A percentile compares a stretch with the other conserved stretches of the same genome.
Conservation (phyloP, 2,113 vertebrate genomes). For the Brachionichthys hirsutus region DNA sequence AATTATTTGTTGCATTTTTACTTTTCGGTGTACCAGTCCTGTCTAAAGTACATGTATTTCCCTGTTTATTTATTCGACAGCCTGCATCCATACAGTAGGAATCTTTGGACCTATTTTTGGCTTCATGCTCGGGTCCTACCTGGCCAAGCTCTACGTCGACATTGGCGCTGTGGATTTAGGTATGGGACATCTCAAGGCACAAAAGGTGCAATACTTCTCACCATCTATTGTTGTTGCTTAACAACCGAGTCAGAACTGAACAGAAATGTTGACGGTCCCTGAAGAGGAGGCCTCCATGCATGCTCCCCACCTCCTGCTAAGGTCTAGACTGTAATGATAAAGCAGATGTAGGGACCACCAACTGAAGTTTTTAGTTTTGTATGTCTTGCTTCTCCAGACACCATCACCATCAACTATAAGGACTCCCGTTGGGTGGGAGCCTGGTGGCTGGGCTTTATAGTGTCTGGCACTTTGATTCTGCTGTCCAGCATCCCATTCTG, state of each 20-base stretch:
- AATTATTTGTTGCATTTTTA: not conserved
- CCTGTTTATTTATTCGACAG: slow-evolving; percentile 65
- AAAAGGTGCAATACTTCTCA: no score
- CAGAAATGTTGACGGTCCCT: not conserved
- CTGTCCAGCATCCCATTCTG: slow-evolving; percentile 90
- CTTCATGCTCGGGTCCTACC: slow-evolving; percentile 89
- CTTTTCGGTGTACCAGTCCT: no score
- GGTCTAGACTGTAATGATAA: not conserved
- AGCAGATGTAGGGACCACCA: not conserved
- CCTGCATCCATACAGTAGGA: slow-evolving; percentile 87
- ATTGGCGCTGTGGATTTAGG: slow-evolving; percentile 89
- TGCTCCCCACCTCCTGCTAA: no score
- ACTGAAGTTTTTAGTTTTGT: not conserved
- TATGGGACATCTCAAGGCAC: slow-evolving; percentile 61
- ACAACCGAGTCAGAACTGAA: not conserved
- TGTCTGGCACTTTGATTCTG: slow-evolving; percentile 80
- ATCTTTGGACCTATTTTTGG: slow-evolving; percentile 94
- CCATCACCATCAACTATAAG: slow-evolving; percentile 82
- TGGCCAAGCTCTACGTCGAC: slow-evolving; percentile 93
- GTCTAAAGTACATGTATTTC: not conserved
- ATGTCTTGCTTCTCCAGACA: slow-evolving; percentile 70
- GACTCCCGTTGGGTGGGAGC: slow-evolving; percentile 95
- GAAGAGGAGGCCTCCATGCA: not conserved
- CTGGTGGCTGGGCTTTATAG: slow-evolving; percentile 95
- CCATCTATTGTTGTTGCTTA: no score